Evolutionary conservation across 2,888 invertebrate species (phyloP).

Genomic region (Chirona hameri): DNA sequence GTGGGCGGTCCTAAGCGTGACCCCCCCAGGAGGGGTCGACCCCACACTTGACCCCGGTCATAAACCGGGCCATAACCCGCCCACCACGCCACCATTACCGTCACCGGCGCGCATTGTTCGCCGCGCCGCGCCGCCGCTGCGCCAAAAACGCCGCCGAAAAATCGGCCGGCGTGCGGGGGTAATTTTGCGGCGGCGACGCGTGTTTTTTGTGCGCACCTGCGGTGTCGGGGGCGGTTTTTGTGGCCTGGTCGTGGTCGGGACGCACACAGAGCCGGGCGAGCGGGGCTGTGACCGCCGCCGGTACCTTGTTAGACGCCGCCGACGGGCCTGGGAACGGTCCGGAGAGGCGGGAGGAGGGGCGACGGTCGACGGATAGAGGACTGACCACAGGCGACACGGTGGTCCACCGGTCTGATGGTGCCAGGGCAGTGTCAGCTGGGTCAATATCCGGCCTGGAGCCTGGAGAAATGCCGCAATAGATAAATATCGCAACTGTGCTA

Average conservation of each 20-base stretch:
- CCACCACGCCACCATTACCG: no score
- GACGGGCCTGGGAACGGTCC: neutral
- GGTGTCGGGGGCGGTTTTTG: neutral
- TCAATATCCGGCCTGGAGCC: no score
- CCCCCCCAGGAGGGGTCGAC: no score
- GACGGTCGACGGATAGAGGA: neutral
- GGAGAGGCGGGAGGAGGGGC: neutral
- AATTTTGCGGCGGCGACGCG: neutral
- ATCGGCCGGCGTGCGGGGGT: neutral
- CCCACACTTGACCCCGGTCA: no score
- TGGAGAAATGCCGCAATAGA: no score
- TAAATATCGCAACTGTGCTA: no score
- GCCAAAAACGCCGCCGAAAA: neutral
- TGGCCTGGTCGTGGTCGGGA: neutral
- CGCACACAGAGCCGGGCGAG: neutral
- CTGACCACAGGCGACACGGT: no score
- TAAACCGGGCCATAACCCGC: no score
- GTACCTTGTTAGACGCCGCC: neutral
- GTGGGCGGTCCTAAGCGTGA: no score
- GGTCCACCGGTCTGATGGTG: no score
- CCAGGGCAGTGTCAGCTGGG: no score
- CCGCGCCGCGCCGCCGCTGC: neutral
- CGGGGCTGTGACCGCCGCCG: neutral
- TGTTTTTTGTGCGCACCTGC: neutral
- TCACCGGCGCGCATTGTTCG: neutral